Conservation (phyloP, 2,113 vertebrate genomes). For the Nothobranchius kuhntae region DNA sequence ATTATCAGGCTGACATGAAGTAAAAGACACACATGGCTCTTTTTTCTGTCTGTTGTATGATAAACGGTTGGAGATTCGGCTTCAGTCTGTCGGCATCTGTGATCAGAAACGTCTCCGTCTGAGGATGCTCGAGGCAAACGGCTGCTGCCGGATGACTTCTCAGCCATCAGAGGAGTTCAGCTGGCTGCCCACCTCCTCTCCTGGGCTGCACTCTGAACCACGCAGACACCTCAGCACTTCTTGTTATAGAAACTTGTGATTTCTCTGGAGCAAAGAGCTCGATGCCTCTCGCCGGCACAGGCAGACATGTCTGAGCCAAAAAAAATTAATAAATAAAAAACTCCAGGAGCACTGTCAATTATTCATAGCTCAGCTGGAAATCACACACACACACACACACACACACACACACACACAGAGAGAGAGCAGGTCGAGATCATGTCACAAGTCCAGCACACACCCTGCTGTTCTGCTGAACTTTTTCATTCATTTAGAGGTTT, state of each 20-base stretch:
- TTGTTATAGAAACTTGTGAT: slow-evolving; percentile 64
- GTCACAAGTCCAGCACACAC: slow-evolving; percentile 32
- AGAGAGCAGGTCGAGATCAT: slow-evolving; percentile 37
- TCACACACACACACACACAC: slow-evolving; percentile 29
- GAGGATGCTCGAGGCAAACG: slow-evolving; percentile 38
- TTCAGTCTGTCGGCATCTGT: slow-evolving; percentile 35
- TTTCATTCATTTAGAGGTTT: slow-evolving; percentile 26
- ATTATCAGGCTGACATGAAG: slow-evolving; percentile 39
- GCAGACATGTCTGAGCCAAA: slow-evolving; percentile 46
- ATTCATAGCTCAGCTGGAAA: slow-evolving; percentile 62
- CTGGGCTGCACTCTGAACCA: slow-evolving; percentile 40
- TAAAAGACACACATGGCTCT: slow-evolving; percentile 43
- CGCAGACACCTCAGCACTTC: slow-evolving; percentile 53
- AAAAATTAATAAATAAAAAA: slow-evolving; percentile 49
- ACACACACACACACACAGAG: slow-evolving; percentile 19
- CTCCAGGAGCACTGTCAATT: slow-evolving; percentile 56
- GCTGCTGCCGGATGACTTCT: slow-evolving; percentile 46
- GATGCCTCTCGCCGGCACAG: slow-evolving; percentile 36
- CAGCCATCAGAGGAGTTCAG: slow-evolving; percentile 51
- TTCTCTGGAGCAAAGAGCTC: slow-evolving; percentile 51
- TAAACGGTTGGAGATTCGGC: slow-evolving; percentile 47
- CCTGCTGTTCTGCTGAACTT: slow-evolving; percentile 12
- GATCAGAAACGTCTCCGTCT: slow-evolving; percentile 22
- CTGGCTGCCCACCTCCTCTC: slow-evolving; percentile 49
- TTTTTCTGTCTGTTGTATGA: slow-evolving; percentile 26